Base-by-base conservation (phyloP, 2,888 invertebrate genomes). In the Orchesella flavescens region DNA sequence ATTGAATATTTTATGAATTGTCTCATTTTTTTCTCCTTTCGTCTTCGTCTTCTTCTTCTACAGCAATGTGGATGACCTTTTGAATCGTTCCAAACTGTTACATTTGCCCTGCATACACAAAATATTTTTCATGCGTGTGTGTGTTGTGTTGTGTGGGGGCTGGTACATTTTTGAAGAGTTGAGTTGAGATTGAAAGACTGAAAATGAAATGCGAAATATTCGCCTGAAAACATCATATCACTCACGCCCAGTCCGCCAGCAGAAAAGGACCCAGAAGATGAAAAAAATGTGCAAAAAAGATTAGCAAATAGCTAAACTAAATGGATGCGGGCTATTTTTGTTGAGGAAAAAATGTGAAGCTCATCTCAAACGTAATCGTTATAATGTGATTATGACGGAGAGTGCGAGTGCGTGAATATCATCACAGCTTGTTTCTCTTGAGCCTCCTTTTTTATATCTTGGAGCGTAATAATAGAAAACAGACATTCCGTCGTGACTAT, bases 201-300 rank as follows among this genome's bases (percentile, higher is more conserved):
- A 73, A 61, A 46, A 73, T 19, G 19, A 34, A 34, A 34, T 34
- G 57, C 57, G 34, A 34, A 73, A 73, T 61, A 61, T 73, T 59
- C 21, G 73, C 61, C 73, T 73, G 49, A 73, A 61, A 73, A 73
- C 73, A 34, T 73, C 23, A 73, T 61, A 34, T 73, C 23, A 24
- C 49, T 72, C 72, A 57, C 74, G 59, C 74, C 74, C 74, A 75
- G 49, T 75, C 74, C 74, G 74, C 74, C 53, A 75, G 74, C 74
- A 75, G 65, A 75, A 75, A 46, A 44, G 34, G 34, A 34, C 34
- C 34, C 34, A 34, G 34, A 34, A 12, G 23, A 71, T 53, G 13
- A 46, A 13, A 21, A 59, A 19, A 19, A 21, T n/a, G 19, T 43
- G 65, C 12, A 24, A 15, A 65, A 43, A 24, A 13, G 34, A 24